Evolutionary conservation across 2,888 invertebrate genomes (phyloP).

Genomic region (Sesia apiformis): DNA sequence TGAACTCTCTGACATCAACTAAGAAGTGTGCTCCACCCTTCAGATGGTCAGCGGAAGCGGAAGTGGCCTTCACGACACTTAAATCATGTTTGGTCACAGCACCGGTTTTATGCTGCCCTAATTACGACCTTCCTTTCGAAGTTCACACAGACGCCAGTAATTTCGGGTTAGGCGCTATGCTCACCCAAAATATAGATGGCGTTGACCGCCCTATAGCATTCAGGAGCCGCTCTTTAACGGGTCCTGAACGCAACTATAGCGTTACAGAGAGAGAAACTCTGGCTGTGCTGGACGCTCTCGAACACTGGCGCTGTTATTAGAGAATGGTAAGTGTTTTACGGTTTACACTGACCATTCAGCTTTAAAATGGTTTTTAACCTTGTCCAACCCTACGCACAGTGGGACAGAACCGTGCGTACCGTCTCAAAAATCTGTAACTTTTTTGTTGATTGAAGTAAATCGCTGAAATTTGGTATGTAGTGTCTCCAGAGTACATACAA

Average conservation of each 20-base stretch:
- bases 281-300: slow-evolving; percentile 7
- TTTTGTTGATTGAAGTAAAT: no score
- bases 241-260: slow-evolving; percentile 1
- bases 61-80: slow-evolving; percentile 9
- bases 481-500: no score
- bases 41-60: slow-evolving; percentile 14
- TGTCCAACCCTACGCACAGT: slow-evolving; percentile 10
- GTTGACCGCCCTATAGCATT: slow-evolving; percentile 1
- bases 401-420: no score
- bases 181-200: slow-evolving; percentile 2
- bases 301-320: slow-evolving; percentile 5
- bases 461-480: no score
- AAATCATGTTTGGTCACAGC: slow-evolving; percentile 2
- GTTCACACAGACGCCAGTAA: slow-evolving; percentile 4
- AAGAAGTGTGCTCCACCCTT: slow-evolving; percentile 15
- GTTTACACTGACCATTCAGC: slow-evolving; percentile 11
- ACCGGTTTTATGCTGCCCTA: slow-evolving; percentile 11
- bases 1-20: slow-evolving; percentile 15
- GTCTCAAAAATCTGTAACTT: no score
- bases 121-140: slow-evolving; percentile 6
- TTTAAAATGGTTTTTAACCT: slow-evolving; percentile 10
- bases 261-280: slow-evolving; percentile 4
- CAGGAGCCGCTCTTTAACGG: neutral
- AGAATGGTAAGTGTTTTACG: slow-evolving; percentile 5
- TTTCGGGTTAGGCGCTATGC: slow-evolving; percentile 2